Evolutionary conservation across 2,888 invertebrate species (phyloP).

Genomic region (Acanthosoma haemorrhoidale): DNA sequence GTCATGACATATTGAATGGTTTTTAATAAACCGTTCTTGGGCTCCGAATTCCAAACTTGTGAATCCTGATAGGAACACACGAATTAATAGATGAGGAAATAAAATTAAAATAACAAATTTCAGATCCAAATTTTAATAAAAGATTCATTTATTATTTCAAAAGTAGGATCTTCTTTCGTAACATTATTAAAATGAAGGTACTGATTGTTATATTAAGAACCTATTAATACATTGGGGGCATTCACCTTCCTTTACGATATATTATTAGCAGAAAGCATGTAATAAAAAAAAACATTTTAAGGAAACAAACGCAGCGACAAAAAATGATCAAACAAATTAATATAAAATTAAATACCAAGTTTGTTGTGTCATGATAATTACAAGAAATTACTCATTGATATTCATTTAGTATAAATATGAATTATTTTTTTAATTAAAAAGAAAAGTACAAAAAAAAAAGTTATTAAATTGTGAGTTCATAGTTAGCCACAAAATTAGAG

Average conservation of each 20-base stretch:
- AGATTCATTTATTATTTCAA: neutral
- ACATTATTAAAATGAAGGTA: neutral
- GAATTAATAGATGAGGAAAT: slow-evolving; percentile 9
- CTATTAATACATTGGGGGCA: neutral
- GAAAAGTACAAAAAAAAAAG: no score
- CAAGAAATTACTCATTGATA: no score
- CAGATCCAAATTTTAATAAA: neutral
- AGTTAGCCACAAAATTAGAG: no score
- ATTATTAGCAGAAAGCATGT: neutral
- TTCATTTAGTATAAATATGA: no score
- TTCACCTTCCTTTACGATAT: slow-evolving; percentile 1
- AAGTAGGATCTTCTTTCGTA: neutral
- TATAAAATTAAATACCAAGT: no score
- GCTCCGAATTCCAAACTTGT: slow-evolving; percentile 17
- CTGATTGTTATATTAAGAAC: neutral
- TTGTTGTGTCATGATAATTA: no score
- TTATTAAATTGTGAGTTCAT: no score
- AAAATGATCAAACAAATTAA: no score
- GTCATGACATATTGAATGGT: neutral
- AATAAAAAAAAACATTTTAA: no score
- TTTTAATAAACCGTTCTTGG: slow-evolving; percentile 10
- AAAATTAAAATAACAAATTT: neutral
- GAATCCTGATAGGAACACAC: slow-evolving; percentile 21
- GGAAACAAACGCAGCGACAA: no score
- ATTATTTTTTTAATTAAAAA: no score